Base-by-base conservation (phyloP, 2,888 invertebrate species). In the Furcula furcula region DNA sequence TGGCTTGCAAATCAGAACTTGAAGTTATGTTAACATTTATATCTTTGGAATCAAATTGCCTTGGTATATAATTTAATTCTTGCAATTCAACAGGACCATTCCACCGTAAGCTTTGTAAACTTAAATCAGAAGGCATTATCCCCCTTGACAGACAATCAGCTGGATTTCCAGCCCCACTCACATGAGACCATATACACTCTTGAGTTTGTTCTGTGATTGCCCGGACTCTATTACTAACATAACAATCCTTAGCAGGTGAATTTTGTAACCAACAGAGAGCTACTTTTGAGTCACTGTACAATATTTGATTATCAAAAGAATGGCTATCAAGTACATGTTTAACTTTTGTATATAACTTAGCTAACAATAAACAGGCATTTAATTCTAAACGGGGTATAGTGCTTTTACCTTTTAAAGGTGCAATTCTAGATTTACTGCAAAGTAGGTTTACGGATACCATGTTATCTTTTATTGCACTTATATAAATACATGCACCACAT, bases 261-360 rank as follows among this genome's bases (percentile, higher is more conserved):
- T 16, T 28, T 28, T 16, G 11, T 3, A 28, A 10, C 28, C 28
- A 28, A 16, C 28, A 28, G 16, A 28, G 28, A n/a, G 16, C 28
- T 7, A 28, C 9, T 7, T 28, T 15, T 3, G 15, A 28, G 6
- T 28, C 28, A 2, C 19, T 19, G 7, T 6, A 19, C 19, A 19
- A 19, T 19, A 19, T 19, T 19, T 19, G 19, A 19, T 19, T 7
- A 1, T 19, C 7, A 19, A 19, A 19, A 2, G 7, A 19, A 19
- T 19, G n/a, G 1, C n/a, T 19, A 6, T 7, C 7, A 2, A 19
- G n/a, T 19, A 19, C n/a, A 19, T 0, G 3, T 7, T n/a, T 19
- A 7, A 19, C n/a, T n/a, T 19, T 19, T 7, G 19, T 7, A 7
- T 19, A 19, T 7, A 19, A 19, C 7, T 19, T 19, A 6, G 19